Conservation (phyloP, 2,888 invertebrate species). For the Drosophila incognita region DNA sequence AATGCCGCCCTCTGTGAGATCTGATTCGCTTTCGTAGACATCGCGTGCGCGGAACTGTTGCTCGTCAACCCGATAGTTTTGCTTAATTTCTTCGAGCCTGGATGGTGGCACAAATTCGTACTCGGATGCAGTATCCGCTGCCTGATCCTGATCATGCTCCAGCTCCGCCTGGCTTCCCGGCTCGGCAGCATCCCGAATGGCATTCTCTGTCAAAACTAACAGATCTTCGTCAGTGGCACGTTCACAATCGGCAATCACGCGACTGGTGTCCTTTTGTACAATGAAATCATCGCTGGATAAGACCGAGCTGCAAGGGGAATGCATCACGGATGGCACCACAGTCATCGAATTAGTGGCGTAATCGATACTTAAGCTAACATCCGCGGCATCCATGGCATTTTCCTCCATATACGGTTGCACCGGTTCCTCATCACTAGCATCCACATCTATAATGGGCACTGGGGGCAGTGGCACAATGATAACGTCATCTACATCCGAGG, state of each 20-base stretch:
- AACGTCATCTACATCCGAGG: conserved; percentile 82
- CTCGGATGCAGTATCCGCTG: conserved; percentile 54
- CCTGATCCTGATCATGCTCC: conserved; percentile 7
- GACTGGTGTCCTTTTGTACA: conserved; percentile 81
- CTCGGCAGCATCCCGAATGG: conserved; percentile 49
- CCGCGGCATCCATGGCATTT: conserved; percentile 77
- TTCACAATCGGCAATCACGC: conserved; percentile 68
- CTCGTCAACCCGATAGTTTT: conserved; percentile 83
- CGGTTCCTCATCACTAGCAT: conserved; percentile 77
- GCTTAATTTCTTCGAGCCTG: conserved; percentile 53
- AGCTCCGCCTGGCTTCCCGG: not conserved
- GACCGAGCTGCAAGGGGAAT: conserved; percentile 81
- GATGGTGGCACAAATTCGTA: conserved; percentile 71
- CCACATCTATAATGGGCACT: conserved; percentile 77
- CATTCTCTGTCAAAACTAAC: conserved; percentile 73
- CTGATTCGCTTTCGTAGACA: conserved; percentile 87
- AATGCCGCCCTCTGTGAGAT: conserved; percentile 83
- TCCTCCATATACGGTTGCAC: conserved; percentile 64
- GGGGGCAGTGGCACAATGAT: conserved; percentile 79
- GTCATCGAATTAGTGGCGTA: not conserved
- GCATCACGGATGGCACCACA: conserved; percentile 6
- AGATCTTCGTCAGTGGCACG: conserved; percentile 82
- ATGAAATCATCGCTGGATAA: conserved; percentile 84
- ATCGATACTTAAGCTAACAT: conserved; percentile 57
- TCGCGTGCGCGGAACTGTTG: conserved; percentile 85